A percentile compares a stretch with the other conserved stretches of the same genome.
Evolutionary conservation across 2,888 invertebrate species (phyloP).

Genomic region (Apamea epomidion): DNA sequence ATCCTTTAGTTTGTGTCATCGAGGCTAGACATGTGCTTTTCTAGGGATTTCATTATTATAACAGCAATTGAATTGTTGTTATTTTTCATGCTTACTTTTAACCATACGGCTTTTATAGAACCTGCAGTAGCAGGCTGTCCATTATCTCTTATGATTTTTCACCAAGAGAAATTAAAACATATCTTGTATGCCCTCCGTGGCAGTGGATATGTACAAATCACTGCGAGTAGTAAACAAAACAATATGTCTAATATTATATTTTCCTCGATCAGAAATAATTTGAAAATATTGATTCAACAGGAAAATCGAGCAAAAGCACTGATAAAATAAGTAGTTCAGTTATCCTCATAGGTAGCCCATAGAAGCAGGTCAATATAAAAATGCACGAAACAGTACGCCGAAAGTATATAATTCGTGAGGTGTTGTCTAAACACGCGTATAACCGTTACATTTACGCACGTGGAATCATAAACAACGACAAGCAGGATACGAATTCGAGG

Average conservation of each 20-base stretch:
- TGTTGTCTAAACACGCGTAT: slow-evolving; percentile 74
- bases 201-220: neutral
- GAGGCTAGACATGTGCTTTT: slow-evolving; percentile 64
- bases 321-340: neutral
- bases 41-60: slow-evolving; percentile 52
- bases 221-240: neutral
- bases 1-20: slow-evolving; percentile 69
- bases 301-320: slow-evolving; percentile 5
- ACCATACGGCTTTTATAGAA: neutral
- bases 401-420: slow-evolving; percentile 66
- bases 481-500: slow-evolving; percentile 79
- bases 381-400: slow-evolving; percentile 48
- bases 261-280: slow-evolving; percentile 33
- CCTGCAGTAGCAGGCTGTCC: neutral
- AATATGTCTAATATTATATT: neutral
- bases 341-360: neutral
- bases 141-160: neutral
- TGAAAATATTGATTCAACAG: slow-evolving; percentile 14
- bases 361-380: slow-evolving; percentile 51
- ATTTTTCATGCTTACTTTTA: neutral
- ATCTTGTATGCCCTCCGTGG: neutral
- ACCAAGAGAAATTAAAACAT: neutral
- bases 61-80: slow-evolving; percentile 2
- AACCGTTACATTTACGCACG: slow-evolving; percentile 81
- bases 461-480: slow-evolving; percentile 79